Evolutionary conservation across 2,113 vertebrate species (phyloP), one percentile per base, ranked within the genome.

Genomic region (Xenopus tropicalis): DNA sequence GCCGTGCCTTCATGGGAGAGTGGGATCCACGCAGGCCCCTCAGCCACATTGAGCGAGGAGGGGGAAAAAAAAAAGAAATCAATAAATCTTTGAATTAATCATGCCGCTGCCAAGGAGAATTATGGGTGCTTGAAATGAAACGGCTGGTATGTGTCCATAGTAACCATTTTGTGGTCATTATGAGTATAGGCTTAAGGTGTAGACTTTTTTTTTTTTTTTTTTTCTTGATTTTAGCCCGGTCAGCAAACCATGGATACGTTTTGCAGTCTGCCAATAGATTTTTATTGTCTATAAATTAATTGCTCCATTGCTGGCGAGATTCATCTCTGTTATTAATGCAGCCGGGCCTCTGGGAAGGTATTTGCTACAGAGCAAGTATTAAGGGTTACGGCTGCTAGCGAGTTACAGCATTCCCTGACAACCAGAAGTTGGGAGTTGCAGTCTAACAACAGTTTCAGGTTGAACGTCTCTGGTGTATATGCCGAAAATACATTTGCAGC

Each of bases 1-100:
- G 44, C 74, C 51, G 37, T 14, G 6, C 51, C 78, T 82, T 79
- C 72, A 69, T 2, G 2, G 66, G 80, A 65, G 2, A 14, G 51
- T 67, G 62, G 51, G 82, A 84, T 74, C 79, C 74, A 77, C 79
- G 80, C 69, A 81, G 63, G 78, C 83, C 84, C 84, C 84, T 85
- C 86, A 89, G 81, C 71, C 74, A 83, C 81, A 84, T 64, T 77
- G 71, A 81, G 79, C 76, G 82, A 85, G 78, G 44, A 44, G 77
- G 44, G 11, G 14, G 14, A 14, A 48, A 84, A 77, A 37, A 37
- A 3, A 37, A 37, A 2, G 29, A 84, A 94, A 95, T 93, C 94
- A 91, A 96, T 95, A 92, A 82, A 85, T 91, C 91, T 91, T 86
- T 94, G 91, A 93, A 95, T 96, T 93, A 93, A 93, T 94, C 90